Percentiles rank a stretch among this genome's conserved stretches.
Conservation (phyloP, 2,113 vertebrate genomes). For the Syrrhaptes paradoxus region DNA sequence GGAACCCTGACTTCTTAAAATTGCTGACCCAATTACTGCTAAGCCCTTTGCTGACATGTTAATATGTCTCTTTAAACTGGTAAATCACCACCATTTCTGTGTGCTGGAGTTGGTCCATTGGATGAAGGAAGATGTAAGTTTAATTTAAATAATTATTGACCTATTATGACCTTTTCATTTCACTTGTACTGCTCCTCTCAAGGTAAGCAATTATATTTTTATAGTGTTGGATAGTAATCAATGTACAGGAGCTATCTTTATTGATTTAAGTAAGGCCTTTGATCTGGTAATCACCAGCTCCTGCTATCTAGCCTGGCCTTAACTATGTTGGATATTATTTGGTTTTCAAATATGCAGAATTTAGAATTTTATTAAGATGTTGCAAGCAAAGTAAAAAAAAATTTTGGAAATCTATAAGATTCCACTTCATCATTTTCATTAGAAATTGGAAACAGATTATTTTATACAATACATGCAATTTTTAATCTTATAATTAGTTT, state of each 20-base stretch:
- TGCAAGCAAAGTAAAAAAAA: background rate
- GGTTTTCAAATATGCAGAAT: background rate
- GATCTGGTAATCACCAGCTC: conserved; percentile 64
- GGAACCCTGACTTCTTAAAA: conserved; percentile 68
- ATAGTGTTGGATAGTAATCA: conserved; percentile 69
- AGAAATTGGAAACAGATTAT: background rate
- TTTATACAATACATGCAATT: background rate
- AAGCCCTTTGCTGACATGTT: conserved; percentile 69
- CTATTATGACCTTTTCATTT: conserved; percentile 66
- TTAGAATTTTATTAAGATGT: background rate
- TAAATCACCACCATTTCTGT: conserved; percentile 53
- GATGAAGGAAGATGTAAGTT: conserved; percentile 62
- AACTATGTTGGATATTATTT: background rate
- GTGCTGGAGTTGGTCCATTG: background rate
- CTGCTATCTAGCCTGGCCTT: conserved; percentile 20
- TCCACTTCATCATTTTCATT: background rate
- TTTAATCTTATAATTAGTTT: background rate
- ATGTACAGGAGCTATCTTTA: conserved; percentile 59
- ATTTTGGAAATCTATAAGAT: background rate
- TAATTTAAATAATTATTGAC: conserved; percentile 76
- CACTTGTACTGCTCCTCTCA: conserved; percentile 53
- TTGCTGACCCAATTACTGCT: conserved; percentile 71
- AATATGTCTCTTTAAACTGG: conserved; percentile 69
- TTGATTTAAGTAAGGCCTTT: conserved; percentile 70
- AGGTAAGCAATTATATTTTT: conserved; percentile 75